Conservation (phyloP, 2,888 invertebrate genomes). For the Drosophila phalerata region DNA sequence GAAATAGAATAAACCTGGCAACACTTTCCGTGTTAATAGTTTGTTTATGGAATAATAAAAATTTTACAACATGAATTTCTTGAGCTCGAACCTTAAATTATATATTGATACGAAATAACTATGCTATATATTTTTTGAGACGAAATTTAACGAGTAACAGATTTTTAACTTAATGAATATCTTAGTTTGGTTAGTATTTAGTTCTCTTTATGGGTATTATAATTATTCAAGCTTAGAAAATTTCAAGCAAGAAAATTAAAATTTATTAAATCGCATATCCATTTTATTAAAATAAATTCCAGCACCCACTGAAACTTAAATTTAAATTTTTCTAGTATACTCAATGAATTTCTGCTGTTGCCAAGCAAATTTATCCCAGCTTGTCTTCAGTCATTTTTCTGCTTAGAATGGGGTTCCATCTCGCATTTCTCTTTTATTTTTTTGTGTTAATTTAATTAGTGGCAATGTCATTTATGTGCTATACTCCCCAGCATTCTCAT, state of each 20-base stretch:
- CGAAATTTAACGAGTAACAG: too few relatives aligned
- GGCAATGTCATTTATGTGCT: conserved; percentile 51
- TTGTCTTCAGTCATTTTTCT: not conserved
- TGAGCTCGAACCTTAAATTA: too few relatives aligned
- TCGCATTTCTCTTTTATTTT: conserved; percentile 3
- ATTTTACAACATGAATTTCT: too few relatives aligned
- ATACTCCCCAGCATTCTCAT: not conserved
- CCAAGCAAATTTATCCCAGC: not conserved
- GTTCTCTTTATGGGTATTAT: too few relatives aligned
- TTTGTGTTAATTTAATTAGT: conserved; percentile 48
- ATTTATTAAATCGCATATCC: not conserved
- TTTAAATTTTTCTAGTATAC: not conserved
- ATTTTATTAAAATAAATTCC: not conserved
- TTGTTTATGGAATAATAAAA: too few relatives aligned
- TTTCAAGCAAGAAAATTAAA: not conserved
- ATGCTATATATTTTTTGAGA: too few relatives aligned
- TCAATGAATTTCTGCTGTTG: not conserved
- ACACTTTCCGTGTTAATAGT: too few relatives aligned
- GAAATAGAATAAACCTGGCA: too few relatives aligned
- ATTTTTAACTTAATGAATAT: too few relatives aligned
- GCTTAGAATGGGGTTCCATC: conserved; percentile 15
- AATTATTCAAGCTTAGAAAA: not conserved
- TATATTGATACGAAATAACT: too few relatives aligned
- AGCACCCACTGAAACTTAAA: not conserved
- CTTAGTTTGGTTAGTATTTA: too few relatives aligned